phyloP scores from a whole-genome alignment of 2,797 vertebrate genomes.

The Denticeps clupeoides region DNA sequence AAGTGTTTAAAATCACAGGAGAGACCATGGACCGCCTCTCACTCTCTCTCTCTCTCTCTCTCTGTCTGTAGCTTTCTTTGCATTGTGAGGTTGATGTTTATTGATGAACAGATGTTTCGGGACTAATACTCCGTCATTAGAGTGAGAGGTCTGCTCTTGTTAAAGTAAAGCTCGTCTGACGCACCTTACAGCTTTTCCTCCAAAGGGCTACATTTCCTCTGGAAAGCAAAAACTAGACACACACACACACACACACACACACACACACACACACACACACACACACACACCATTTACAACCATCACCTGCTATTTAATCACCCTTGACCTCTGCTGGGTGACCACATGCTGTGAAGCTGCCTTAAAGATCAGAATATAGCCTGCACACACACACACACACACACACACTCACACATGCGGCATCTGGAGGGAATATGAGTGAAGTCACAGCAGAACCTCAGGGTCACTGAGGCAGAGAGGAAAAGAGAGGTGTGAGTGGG shows the following conservation, averaged over 20 bases:
- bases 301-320: conserved; percentile 28
- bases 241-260: not conserved
- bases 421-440: no score
- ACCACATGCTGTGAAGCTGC: conserved; percentile 7
- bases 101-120: no score
- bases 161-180: no score
- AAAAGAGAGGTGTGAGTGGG: no score
- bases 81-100: not conserved
- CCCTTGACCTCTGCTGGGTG: conserved; percentile 19
- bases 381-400: not conserved
- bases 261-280: not conserved
- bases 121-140: no score
- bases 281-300: conserved; percentile 11
- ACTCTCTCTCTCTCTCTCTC: conserved; percentile 1
- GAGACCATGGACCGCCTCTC: no score
- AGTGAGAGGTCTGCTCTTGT: no score
- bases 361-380: conserved; percentile 6
- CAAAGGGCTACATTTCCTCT: not conserved
- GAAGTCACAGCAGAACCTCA: no score
- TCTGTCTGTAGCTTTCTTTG: not conserved
- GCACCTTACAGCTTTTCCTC: not conserved
- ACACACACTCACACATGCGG: not conserved
- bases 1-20: conserved; percentile 57
- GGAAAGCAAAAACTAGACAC: not conserved
- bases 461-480: no score